Evolutionary conservation across 1,140 invertebrate genomes (phyloP), one percentile per base, ranked within the genome.

Genomic region (Neotoxoptera formosana): DNA sequence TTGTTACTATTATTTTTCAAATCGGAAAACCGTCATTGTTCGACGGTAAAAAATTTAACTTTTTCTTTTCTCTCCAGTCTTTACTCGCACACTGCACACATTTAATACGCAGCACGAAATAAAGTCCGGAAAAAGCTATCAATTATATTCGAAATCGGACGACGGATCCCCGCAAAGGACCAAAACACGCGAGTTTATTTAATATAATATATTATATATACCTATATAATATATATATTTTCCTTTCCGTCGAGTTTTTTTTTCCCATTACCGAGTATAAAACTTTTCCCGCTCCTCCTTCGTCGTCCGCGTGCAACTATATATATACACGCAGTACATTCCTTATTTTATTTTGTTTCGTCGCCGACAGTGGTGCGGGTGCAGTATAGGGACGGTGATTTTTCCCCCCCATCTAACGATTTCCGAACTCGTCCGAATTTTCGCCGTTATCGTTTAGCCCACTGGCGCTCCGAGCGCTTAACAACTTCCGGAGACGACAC

Each of bases 141-240:
- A 84, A 84, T 84, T 84, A 84, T 84, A 84, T 84, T 87, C 41
- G 84, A 87, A 87, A 87, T 87, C 84, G 45, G 84, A 87, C 45
- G 84, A 86, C 84, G 84, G 23, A 47, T 86, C 84, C 84, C 45
- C 25, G 17, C 8, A 30, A 20, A 23, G 36, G 4, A 83, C 81
- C 20, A 81, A 81, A 36, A 81, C n/a, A 17, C 76, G 14, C 60
- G 14, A 56, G 60, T 76, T 76, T 76, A 76, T 76, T n/a, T 76
- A 76, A 83, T 83, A 84, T 41, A 41, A 45, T 36, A 36, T 41
- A 81, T 81, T 36, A 36, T 83, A 83, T n/a, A 41, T 41, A 41
- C 41, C 41, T 41, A 41, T 41, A 41, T 41, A 41, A 41, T 41
- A 41, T 41, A n/a, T 83, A 84, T 84, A 84, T 45, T 25, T 25